Evolutionary conservation across 2,113 vertebrate genomes (phyloP), one percentile per base, ranked within the genome.

Genomic region (Porphyrio hochstetteri): DNA sequence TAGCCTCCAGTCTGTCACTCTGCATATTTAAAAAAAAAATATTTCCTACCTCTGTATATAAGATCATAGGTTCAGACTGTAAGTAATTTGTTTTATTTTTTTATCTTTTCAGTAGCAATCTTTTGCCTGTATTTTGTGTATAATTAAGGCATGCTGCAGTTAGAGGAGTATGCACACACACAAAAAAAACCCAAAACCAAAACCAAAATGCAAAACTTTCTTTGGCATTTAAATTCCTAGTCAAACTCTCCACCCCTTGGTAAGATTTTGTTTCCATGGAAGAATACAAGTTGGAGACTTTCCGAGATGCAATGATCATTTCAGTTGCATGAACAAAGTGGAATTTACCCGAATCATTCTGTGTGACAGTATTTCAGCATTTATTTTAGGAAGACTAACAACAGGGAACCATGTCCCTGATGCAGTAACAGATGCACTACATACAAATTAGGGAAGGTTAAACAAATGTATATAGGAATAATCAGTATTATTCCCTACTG

Each of bases 351-450:
- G 7, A 74, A 29, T 64, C 27, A 53, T 77, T 95, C 28, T 27
- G 61, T 60, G 12, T 56, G 60, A 86, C 27, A 44, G 29, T 48
- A 86, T 82, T 83, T 72, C 53, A 93, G 60, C 25, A 59, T 93
- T 91, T 86, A 84, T 86, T 85, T 92, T 91, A 76, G 74, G 69
- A 91, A 53, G 79, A 89, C 23, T 44, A 76, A 79, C 40, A 93
- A 75, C 31, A 76, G 59, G 76, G 13, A 71, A 59, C 9, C 11
- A 44, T 16, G 50, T 75, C 36, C 15, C 57, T 87, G 74, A 52
- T 35, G 81, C 16, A 61, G 31, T 61, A 78, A 74, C 8, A 42
- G 77, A 84, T 31, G 28, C 5, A 57, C 24, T 60, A 78, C 27
- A n/a, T 52, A 76, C 13, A 53, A 13, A 33, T 53, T 19, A 76